Base-by-base conservation (phyloP, 2,797 vertebrate genomes). In the Apodemus agrarius region DNA sequence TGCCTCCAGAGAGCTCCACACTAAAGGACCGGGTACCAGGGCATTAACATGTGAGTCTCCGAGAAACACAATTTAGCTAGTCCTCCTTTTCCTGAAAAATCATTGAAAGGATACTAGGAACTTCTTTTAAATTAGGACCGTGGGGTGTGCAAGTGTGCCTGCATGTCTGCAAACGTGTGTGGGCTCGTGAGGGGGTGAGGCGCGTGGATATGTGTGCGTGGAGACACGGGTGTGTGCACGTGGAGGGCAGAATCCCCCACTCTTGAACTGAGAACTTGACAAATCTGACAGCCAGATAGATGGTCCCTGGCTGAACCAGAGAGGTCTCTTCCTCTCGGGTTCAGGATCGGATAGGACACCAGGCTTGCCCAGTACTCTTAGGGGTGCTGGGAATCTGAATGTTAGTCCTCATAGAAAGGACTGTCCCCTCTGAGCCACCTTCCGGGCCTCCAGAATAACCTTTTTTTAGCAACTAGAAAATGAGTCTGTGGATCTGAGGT, bases 61-160 rank as follows among this genome's bases (percentile, higher is more conserved):
- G 65, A 17, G 67, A 63, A 94, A 31, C 26, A 63, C 46, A 37
- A 54, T 7, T n/a, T 22, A 87, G 16, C 43, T 1, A 67, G 92
- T 1, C 29, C 22, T 69, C 26, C 87, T 49, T 4, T 92, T 93
- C 61, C 59, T 49, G 87, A 65, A 94, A 43, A 61, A 76, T 54
- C 10, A 52, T 52, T 89, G 31, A 89, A 97, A 98, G 87, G 3
- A 22, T 11, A 74, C 17, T 54, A 37, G 31, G n/a, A 57, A 74
- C 54, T 78, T 65, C 91, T 57, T 29, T 29, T 10, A 10, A 29
- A 63, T 31, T 43, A 84, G 40, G 4, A 17, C 46, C 26, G 13
- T 54, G 13, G 46, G 13, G 46, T 72, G 46, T 26, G 13, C 34
- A 72, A 54, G 43, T n/a, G 46, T 54, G 21, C 67, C 29, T 9